Base-by-base conservation (phyloP, 2,797 vertebrate species). In the Hippoglossus hippoglossus region DNA sequence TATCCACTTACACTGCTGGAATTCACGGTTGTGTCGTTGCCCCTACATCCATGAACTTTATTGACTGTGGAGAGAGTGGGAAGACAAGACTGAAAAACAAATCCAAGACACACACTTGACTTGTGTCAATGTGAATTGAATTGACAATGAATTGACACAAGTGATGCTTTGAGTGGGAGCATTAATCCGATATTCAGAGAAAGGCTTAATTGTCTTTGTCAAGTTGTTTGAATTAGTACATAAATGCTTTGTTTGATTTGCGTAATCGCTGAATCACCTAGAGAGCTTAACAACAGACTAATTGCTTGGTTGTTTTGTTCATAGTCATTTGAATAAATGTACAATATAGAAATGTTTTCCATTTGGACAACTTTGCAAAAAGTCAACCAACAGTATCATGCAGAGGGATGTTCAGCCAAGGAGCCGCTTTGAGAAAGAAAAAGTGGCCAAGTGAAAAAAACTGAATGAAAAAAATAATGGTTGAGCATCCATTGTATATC, bases 111-210 rank as follows among this genome's bases (percentile, higher is more conserved):
- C 44, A 44, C 41, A 19, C 6, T 36, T 28, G 6, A 28, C 6
- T 28, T 28, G 6, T 28, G 28, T 7, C 6, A 2, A 28, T 28
- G 28, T 28, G 28, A 28, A 28, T 28, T 7, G 26, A 22, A 22
- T 22, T 22, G 22, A 22, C 22, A 22, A 22, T 22, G 22, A 22
- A 22, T 22, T 31, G 28, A 36, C 10, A 36, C 34, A 36, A 36
- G 34, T 36, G 34, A 12, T 11, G 34, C 34, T 12, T 10, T 77
- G 79, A 75, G 63, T 65, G 25, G 22, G 24, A 78, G 70, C 83
- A 83, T 84, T 69, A 78, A 87, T 78, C 69, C 63, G 68, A 83
- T 56, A 28, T 22, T 21, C 53, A 13, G 72, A 87, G 75, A 79
- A 84, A 85, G 41, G 53, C 73, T 73, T 62, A 19, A 47, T 79